phyloP scores from a whole-genome alignment of 2,113 vertebrate species.

The Synchiropus splendidus region DNA sequence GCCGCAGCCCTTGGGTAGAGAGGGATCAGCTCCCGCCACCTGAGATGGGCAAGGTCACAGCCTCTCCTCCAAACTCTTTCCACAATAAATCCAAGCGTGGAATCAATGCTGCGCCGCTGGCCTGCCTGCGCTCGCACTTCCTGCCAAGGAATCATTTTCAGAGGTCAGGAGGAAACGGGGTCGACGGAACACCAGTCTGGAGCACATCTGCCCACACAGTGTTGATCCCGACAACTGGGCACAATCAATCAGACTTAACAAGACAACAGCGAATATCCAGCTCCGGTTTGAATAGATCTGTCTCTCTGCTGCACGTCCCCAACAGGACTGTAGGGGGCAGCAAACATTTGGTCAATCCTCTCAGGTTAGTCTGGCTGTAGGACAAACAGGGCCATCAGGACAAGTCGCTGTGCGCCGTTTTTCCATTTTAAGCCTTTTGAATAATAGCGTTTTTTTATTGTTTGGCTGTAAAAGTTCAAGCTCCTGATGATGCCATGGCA shows the following conservation, averaged over 20 bases:
- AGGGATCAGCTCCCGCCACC: constrained; percentile 41
- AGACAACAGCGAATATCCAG: constrained; percentile 2
- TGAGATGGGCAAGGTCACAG: constrained; percentile 57
- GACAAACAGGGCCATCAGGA: no score
- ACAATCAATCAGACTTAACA: constrained; percentile 16
- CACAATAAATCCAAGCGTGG: constrained; percentile 51
- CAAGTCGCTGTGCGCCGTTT: no score
- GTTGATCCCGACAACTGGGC: not conserved
- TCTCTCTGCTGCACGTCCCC: no score
- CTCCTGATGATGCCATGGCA: no score
- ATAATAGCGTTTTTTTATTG: no score
- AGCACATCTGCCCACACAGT: not conserved
- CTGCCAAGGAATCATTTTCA: constrained; percentile 38
- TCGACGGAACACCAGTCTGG: constrained; percentile 16
- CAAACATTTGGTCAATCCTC: no score
- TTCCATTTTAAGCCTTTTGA: no score
- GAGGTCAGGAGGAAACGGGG: constrained; percentile 30
- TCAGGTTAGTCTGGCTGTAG: no score
- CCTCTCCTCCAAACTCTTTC: constrained; percentile 44
- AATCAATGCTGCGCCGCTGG: constrained; percentile 43
- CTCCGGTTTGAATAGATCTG: no score
- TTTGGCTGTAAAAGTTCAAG: no score
- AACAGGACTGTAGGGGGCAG: no score
- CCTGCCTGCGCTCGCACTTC: constrained; percentile 35
- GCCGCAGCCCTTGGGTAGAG: constrained; percentile 50